Evolutionary conservation across 1,140 invertebrate species (phyloP), one percentile per base, ranked within the genome.

Genomic region (Leptinotarsa texana): DNA sequence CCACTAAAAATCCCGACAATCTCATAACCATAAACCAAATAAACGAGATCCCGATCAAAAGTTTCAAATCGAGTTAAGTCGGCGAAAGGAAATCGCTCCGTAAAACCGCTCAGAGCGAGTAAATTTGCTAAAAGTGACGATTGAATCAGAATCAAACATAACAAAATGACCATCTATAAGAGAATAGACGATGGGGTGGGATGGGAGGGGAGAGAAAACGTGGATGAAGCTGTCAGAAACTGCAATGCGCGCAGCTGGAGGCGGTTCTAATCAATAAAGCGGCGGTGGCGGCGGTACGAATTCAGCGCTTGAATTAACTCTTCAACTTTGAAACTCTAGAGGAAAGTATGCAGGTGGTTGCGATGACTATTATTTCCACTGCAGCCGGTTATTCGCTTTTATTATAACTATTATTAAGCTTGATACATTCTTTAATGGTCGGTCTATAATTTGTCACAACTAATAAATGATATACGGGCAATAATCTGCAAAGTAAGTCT

Each of bases 211-310:
- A 33, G 65, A 61, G 71, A 63, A 42, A 72, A 24, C 69, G 63
- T 62, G 66, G 75, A 79, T 77, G 78, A 77, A 79, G 75, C 75
- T 75, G 75, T 79, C 78, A 77, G 78, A 77, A 72, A 71, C 71
- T 75, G 75, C 75, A 79, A 67, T 77, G 78, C 75, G 78, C 78
- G 78, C 78, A 72, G 74, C 78, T 77, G 68, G 78, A 74, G 75
- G 75, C 75, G 78, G 75, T 79, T 79, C 77, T 74, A 79, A 79
- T 79, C 78, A 79, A 79, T 79, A 79, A 79, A 70, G 71, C 72
- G 66, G 78, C 21, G 67, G 67, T 33, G 67, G 74, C 33, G 65
- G 22, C n/a, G 65, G 73, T 72, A 77, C 77, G 74, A 73, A 73
- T 78, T 78, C 75, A 69, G 73, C 78, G 74, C 78, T 71, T 75